Evolutionary conservation across 2,797 vertebrate species (phyloP), one percentile per base, ranked within the genome.

Genomic region (Melanotaenia nigrans): DNA sequence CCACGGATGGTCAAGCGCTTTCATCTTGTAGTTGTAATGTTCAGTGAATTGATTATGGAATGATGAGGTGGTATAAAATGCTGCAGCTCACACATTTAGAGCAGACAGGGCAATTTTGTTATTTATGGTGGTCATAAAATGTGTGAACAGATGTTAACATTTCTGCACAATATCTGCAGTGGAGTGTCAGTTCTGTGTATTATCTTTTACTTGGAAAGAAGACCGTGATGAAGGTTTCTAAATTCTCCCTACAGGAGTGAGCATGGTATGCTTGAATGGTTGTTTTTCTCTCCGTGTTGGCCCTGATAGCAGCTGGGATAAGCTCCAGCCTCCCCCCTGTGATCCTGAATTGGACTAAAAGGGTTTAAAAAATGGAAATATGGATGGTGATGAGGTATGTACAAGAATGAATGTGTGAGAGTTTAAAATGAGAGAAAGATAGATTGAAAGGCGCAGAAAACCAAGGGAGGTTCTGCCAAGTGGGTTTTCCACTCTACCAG

Each of bases 41-140:
- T 89, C 80, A 75, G 56, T 75, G 82, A 80, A 86, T 89, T 90
- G 88, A 89, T 88, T 79, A 75, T 72, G 57, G 78, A 89, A 73
- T 83, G 85, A 89, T 82, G 81, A 88, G 86, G 80, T 85, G 71
- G 73, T 77, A 71, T 83, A 79, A 90, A 85, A 84, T 65, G 77
- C 74, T 79, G 80, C 28, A 28, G 75, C 81, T 80, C 65, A n/a
- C 40, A 7, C 71, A 75, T 89, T 88, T 81, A 84, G 72, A 38
- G 82, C 65, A 51, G 65, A 83, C 60, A 28, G 63, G 79, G 78
- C 69, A 8, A 1, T 81, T 82, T 83, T 64, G 58, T 63, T 73
- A 77, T 85, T 84, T 85, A 87, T 82, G 66, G 68, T 8, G 38
- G 70, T 51, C 42, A 68, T 85, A 71, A 84, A 81, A 61, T 62